Evolutionary conservation across 2,797 vertebrate genomes (phyloP), one percentile per base, ranked within the genome.

Genomic region (Acomys russatus): DNA sequence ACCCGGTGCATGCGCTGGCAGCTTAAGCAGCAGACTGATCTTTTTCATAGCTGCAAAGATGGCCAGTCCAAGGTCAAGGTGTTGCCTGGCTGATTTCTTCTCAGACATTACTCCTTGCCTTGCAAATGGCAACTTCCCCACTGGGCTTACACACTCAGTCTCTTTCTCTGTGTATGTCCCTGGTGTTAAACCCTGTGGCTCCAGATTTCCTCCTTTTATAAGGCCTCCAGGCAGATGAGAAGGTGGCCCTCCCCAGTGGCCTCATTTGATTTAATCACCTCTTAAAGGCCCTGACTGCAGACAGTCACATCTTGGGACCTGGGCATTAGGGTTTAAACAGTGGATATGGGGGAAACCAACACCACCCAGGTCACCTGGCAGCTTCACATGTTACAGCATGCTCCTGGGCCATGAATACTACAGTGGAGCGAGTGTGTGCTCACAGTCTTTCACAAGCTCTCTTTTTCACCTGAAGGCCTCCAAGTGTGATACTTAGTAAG

Each of bases 361-460:
- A 51, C 61, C 59, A n/a, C 85, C 23, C 12, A 0, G 49, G 49
- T 10, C 9, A 51, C 38, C 59, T 61, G 33, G 85, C 11, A 33
- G 25, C 30, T 84, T 82, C 68, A 64, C 71, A 10, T 35, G 18
- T 12, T 9, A 1, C 28, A 38, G 73, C 4, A 0, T 12, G 20
- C 33, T 54, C 35, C 0, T 15, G 25, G 38, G 76, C 56, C 2
- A 0, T 2, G 6, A 78, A 15, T 22, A 0, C 66, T 33, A 25
- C 9, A 1, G 8, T 4, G 4, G 17, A 11, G 12, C 20, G 6
- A 59, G 38, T 1, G 0, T 33, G 2, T 23, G 17, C 2, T n/a
- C 20, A 28, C 11, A 28, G 80, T 64, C 51, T 71, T 93, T 94
- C 66, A 33, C 10, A 74, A 80, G 71, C 7, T 18, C 35, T 78